Evolutionary conservation across 2,113 vertebrate species (phyloP).

Genomic region (Neomonachus schauinslandi): DNA sequence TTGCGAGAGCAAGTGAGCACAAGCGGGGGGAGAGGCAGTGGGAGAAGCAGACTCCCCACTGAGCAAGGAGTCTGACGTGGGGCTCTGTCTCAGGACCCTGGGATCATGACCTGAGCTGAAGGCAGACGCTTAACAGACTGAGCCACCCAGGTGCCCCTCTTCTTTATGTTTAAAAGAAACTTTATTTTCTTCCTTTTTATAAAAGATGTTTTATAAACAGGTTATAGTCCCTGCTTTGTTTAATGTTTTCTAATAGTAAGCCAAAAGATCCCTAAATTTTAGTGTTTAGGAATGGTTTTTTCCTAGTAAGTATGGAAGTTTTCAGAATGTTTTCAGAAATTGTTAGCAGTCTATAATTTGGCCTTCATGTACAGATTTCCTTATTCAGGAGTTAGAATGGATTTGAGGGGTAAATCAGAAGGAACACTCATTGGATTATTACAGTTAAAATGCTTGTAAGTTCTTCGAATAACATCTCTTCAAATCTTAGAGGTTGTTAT

Average conservation of each 20-base stretch:
- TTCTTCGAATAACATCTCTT: conserved; percentile 30
- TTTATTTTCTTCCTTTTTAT: conserved; percentile 27
- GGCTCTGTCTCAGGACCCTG: not conserved
- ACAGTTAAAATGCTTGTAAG: conserved; percentile 27
- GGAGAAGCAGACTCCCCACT: not conserved
- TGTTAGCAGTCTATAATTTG: conserved; percentile 25
- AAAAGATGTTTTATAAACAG: not conserved
- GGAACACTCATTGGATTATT: not conserved
- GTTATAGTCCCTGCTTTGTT: not conserved
- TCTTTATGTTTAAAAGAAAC: conserved; percentile 31
- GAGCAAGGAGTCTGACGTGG: not conserved
- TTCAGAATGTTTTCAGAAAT: conserved; percentile 23
- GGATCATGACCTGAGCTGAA: not conserved
- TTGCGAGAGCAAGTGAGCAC: not conserved
- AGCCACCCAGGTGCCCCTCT: not conserved
- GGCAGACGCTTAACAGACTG: not conserved
- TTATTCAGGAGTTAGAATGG: conserved; percentile 26
- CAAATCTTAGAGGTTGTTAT: conserved; percentile 2
- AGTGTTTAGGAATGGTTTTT: conserved; percentile 22
- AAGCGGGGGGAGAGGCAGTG: not conserved
- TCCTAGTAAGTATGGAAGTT: conserved; percentile 14
- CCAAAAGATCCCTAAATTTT: conserved; percentile 11
- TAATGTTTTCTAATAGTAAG: conserved; percentile 12
- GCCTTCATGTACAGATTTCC: not conserved
- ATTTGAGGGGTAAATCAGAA: not conserved